Base-by-base conservation (phyloP, 2,113 vertebrate genomes). In the Ancistrus triradiatus region DNA sequence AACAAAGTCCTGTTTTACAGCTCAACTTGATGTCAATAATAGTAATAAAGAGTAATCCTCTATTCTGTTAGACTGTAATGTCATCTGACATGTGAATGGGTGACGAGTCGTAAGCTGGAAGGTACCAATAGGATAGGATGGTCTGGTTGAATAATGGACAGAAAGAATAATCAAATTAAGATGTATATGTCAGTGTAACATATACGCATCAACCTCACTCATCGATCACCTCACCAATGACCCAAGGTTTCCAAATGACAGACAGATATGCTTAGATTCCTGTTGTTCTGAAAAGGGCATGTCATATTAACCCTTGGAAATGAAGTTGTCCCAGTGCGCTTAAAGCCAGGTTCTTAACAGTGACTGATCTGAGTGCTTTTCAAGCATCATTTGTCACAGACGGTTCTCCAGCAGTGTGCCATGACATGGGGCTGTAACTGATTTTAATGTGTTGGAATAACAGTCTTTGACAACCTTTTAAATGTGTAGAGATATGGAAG, bases 321-420 rank as follows among this genome's bases (percentile, higher is more conserved):
- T 70, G 72, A 59, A 58, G 56, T 70, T 77, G 77, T 80, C 74
- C 75, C 77, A 52, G 63, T 68, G 74, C 62, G 66, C 73, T 74
- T 59, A 19, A 76, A 80, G 70, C 68, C 77, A 78, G 83, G 81
- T 82, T 79, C 75, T 79, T 82, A 85, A 81, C 77, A 71, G 62
- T 84, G 80, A 86, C 80, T 46, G 67, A 85, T 85, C 73, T 70
- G 72, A 60, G 70, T 82, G 69, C 74, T 74, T 78, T 86, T 87
- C 81, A 85, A 81, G 84, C 83, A 63, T 80, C 84, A 85, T 88
- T 88, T 87, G 82, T 72, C 77, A 73, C 82, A 74, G 48, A 69
- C 33, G 51, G 68, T 50, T 50, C 72, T 31, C 63, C 37, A 53
- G 68, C 66, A 68, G 21, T 63, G 64, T 37, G 3, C 14, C 27